Evolutionary conservation across 1,140 invertebrate genomes (phyloP), one percentile per base, ranked within the genome.

Genomic region (Drosophila prosaltans): DNA sequence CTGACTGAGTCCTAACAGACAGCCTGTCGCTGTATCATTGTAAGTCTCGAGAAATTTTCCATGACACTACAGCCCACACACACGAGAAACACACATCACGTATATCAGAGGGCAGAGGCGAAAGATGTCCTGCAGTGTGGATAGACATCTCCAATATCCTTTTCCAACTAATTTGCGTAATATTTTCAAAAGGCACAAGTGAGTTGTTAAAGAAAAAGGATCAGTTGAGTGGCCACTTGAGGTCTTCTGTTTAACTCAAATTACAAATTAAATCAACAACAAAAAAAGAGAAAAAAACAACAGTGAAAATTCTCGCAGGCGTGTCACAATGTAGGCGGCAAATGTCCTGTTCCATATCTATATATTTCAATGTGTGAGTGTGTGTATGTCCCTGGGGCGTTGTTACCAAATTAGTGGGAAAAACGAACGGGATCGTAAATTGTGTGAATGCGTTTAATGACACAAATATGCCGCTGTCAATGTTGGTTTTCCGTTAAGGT

Each of bases 361-460:
- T 48, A 48, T 21, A 48, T 48, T 16, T 26, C 5, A 60, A 58
- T 57, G 65, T 45, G 60, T 5, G 26, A 8, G 61, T 54, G 51
- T 26, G 40, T 40, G 59, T 45, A 8, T 36, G 66, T 80, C 83
- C 83, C 84, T 76, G 64, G 83, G 73, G 83, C 67, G 80, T 80
- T 84, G 84, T 89, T 84, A 88, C 83, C 80, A 89, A 88, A 88
- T 88, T 88, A 88, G 83, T 70, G 86, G 80, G 83, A 89, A 86
- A 78, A 81, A 82, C 63, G 72, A 69, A 63, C 65, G 43, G 74
- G 62, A 75, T 75, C 79, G 74, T 84, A 83, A 84, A 83, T 80
- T 70, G 80, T 70, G 80, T 71, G 48, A 77, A 77, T 74, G 68
- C 74, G 74, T 77, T 72, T 85, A 85, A 85, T 85, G 78, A 86